Evolutionary conservation across 2,888 invertebrate genomes (phyloP).

Genomic region (Stomorhina lunata): DNA sequence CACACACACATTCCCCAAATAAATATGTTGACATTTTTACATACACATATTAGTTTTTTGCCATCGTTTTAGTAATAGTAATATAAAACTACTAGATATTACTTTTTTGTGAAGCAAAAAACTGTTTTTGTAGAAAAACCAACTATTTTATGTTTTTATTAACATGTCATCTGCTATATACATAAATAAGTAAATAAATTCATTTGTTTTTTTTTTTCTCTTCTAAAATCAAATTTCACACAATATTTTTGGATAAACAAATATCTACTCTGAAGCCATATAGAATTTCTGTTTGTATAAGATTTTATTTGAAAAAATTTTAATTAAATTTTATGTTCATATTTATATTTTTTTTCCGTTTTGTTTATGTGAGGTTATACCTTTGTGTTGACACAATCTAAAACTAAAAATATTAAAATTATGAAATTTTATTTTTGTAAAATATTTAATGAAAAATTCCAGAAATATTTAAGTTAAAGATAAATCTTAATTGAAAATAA

Average conservation of each 20-base stretch:
- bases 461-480: constrained; percentile 4
- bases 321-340: constrained; percentile 42
- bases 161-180: constrained; percentile 22
- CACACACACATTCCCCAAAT: too few relatives aligned
- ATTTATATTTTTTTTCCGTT: background rate
- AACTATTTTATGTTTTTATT: constrained; percentile 49
- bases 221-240: constrained; percentile 3
- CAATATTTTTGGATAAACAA: background rate
- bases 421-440: constrained; percentile 22
- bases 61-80: constrained; percentile 8
- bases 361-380: background rate
- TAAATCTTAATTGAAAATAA: background rate
- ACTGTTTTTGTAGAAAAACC: background rate
- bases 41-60: background rate
- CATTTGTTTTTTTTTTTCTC: background rate
- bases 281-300: too few relatives aligned
- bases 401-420: constrained; percentile 15
- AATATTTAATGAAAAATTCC: constrained; percentile 18
- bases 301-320: background rate
- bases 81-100: background rate
- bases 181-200: constrained; percentile 20
- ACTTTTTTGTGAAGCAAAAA: background rate
- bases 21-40: background rate
- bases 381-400: constrained; percentile 16
- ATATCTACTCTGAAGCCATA: too few relatives aligned